Conservation (phyloP, 1,140 invertebrate species). For the Orchesella cincta region DNA sequence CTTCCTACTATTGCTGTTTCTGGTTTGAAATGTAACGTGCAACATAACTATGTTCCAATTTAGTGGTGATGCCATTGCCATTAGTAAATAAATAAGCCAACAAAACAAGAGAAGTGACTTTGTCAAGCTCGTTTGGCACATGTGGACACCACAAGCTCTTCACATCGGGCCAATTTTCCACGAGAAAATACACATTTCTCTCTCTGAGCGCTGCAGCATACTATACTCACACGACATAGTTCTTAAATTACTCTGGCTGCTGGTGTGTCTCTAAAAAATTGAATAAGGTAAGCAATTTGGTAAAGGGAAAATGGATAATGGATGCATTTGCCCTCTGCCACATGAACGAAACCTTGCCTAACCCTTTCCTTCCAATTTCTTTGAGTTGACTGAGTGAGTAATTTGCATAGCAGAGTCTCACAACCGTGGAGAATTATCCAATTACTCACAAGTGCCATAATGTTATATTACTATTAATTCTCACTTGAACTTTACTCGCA, state of each 20-base stretch:
- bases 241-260: too few species aligned
- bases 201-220: too few species aligned
- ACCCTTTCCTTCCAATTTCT: slow-evolving; percentile 3
- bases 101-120: background rate
- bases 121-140: background rate
- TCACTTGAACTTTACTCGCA: background rate
- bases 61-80: background rate
- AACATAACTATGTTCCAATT: background rate
- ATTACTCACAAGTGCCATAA: slow-evolving; percentile 29
- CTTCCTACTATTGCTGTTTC: too few species aligned
- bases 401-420: slow-evolving; percentile 37
- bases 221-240: too few species aligned
- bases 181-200: too few species aligned
- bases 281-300: background rate
- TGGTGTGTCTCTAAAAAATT: too few species aligned
- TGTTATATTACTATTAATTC: slow-evolving; percentile 25
- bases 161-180: background rate
- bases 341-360: background rate
- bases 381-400: background rate
- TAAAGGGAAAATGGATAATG: too few species aligned
- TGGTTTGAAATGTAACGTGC: background rate
- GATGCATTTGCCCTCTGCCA: too few species aligned
- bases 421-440: slow-evolving; percentile 46
- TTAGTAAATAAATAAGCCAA: background rate
- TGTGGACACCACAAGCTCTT: slow-evolving; percentile 27